Conservation (phyloP, 2,113 vertebrate species). For the Sylvilagus bachmani region DNA sequence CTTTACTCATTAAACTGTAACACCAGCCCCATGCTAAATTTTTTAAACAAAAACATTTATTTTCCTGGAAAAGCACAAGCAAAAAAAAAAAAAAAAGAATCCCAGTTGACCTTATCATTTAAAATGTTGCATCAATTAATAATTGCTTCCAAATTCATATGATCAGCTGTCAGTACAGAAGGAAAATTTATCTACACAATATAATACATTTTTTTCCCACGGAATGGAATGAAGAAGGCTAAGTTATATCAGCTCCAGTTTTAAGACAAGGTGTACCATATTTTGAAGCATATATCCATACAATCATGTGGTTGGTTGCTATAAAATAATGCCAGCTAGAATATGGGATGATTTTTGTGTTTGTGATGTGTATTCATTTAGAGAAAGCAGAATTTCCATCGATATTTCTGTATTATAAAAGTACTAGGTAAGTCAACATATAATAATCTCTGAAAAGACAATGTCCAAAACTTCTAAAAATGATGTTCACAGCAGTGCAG, state of each 20-base stretch:
- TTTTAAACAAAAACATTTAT: background rate
- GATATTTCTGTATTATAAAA: background rate
- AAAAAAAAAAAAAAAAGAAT: background rate
- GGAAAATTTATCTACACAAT: background rate
- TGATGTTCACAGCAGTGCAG: background rate
- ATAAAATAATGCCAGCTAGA: background rate
- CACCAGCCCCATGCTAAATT: no score
- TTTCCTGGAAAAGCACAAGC: background rate
- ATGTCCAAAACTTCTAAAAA: background rate
- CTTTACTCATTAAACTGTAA: no score
- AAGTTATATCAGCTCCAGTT: background rate
- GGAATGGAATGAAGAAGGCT: background rate
- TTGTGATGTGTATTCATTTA: background rate
- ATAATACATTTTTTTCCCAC: background rate
- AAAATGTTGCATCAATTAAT: background rate
- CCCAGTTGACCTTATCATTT: background rate
- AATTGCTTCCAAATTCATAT: background rate
- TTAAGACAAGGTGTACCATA: background rate
- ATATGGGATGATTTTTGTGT: background rate
- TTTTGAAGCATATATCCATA: background rate
- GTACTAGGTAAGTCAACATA: background rate
- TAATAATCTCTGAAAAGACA: background rate
- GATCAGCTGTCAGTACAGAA: background rate
- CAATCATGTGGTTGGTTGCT: background rate
- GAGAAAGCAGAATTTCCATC: background rate